These are phyloP conservation scores for Malachius bipustulatus DNA, from an alignment of 2,888 invertebrate species.

Conservation along the genomic window DNA sequence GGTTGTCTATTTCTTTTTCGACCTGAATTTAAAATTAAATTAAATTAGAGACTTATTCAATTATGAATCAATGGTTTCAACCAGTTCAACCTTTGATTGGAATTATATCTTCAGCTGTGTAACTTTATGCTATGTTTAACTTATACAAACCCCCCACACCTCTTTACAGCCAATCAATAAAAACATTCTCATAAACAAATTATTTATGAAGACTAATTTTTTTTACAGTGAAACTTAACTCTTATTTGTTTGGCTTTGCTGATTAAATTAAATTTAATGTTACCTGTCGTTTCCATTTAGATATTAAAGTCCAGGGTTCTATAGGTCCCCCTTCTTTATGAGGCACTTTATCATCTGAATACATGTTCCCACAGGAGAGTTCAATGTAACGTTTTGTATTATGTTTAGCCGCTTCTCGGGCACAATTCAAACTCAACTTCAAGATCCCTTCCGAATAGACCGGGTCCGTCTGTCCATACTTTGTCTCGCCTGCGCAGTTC, in stretches of 20 bases:
- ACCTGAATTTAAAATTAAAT: too few relatives aligned
- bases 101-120: too few relatives aligned
- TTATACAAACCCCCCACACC: too few relatives aligned
- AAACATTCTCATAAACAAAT: too few relatives aligned
- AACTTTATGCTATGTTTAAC: too few relatives aligned
- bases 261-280: conserved; percentile 2
- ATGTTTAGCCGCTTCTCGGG: conserved; percentile 57
- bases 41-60: too few relatives aligned
- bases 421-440: conserved; percentile 74
- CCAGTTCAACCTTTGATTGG: too few relatives aligned
- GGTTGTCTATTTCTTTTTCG: conserved; percentile 62
- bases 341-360: conserved; percentile 65
- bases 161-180: too few relatives aligned
- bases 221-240: background rate
- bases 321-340: conserved; percentile 63
- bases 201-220: too few relatives aligned
- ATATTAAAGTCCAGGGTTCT: conserved; percentile 78
- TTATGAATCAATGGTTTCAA: too few relatives aligned
- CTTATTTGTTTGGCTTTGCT: background rate
- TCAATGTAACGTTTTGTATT: conserved; percentile 65
- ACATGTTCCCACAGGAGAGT: conserved; percentile 73
- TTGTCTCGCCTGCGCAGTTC: conserved; percentile 87
- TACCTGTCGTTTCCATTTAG: conserved; percentile 64
- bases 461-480: conserved; percentile 76
- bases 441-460: conserved; percentile 84